Percentiles rank a stretch among this genome's conserved stretches.
phyloP scores from a whole-genome alignment of 2,888 invertebrate species.

The Dolomedes plantarius region DNA sequence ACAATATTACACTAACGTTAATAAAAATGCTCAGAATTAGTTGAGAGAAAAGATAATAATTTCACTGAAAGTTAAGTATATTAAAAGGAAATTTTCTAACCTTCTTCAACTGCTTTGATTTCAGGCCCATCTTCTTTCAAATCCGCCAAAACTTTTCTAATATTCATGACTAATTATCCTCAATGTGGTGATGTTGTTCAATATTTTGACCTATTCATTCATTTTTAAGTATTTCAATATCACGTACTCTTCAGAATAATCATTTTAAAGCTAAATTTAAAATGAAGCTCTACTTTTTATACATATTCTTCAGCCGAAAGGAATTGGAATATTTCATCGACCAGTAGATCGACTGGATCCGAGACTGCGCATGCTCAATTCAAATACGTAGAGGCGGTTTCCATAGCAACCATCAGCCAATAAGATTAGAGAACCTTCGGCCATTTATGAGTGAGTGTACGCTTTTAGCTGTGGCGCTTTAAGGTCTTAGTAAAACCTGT shows the following conservation, averaged over 20 bases:
- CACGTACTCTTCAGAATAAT: slow-evolving; percentile 18
- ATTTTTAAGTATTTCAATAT: not conserved
- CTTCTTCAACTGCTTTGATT: slow-evolving; percentile 70
- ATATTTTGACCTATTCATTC: not conserved
- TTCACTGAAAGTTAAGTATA: too few species aligned
- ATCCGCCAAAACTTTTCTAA: slow-evolving; percentile 32
- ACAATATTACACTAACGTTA: too few species aligned
- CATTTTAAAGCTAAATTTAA: slow-evolving; percentile 10
- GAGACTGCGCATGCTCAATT: slow-evolving; percentile 32
- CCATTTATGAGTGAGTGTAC: slow-evolving; percentile 58
- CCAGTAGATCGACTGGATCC: slow-evolving; percentile 29
- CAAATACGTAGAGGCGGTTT: slow-evolving; percentile 69
- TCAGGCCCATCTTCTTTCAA: slow-evolving; percentile 64
- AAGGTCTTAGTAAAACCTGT: slow-evolving; percentile 13
- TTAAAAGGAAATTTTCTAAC: too few species aligned
- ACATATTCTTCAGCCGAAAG: slow-evolving; percentile 31
- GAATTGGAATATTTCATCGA: slow-evolving; percentile 59
- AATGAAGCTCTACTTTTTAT: slow-evolving; percentile 21
- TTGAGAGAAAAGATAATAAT: too few species aligned
- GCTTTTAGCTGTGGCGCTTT: slow-evolving; percentile 43
- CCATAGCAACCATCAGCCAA: slow-evolving; percentile 53
- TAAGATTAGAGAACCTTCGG: slow-evolving; percentile 30
- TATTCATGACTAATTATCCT: slow-evolving; percentile 31
- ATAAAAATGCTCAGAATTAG: too few species aligned
- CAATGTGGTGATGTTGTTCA: not conserved